A percentile compares a stretch with the other conserved stretches of the same genome.
phyloP scores from a whole-genome alignment of 2,888 invertebrate genomes.

The Liposcelis brunnea region DNA sequence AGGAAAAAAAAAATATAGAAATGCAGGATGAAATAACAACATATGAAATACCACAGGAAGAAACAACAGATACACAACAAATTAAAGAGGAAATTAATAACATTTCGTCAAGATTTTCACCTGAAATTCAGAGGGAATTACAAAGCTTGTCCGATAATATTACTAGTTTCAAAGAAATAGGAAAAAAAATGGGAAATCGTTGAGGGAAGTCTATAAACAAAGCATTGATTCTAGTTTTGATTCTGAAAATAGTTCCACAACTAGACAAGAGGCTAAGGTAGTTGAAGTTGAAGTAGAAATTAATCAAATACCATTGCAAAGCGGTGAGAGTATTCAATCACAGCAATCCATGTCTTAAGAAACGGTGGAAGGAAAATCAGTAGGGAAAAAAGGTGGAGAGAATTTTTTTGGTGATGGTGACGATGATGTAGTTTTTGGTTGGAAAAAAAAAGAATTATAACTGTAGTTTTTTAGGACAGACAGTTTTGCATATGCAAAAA shows the following conservation, averaged over 20 bases:
- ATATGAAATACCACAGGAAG: neutral
- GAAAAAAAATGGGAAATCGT: too few species aligned
- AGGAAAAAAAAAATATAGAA: neutral
- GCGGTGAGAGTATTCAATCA: neutral
- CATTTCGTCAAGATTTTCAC: too few species aligned
- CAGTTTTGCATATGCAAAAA: too few species aligned
- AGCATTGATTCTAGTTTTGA: neutral
- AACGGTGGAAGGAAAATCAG: neutral
- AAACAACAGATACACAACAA: neutral
- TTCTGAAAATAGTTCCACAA: neutral
- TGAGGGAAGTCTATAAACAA: neutral
- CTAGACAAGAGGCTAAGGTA: neutral
- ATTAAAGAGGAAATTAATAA: too few species aligned
- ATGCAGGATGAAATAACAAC: neutral
- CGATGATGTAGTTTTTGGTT: too few species aligned
- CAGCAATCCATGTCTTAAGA: neutral
- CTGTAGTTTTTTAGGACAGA: too few species aligned
- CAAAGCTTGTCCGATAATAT: too few species aligned
- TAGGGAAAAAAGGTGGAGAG: neutral
- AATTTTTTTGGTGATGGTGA: neutral
- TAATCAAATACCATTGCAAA: neutral
- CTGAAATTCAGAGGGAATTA: too few species aligned
- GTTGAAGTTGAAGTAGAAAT: slow-evolving; percentile 1
- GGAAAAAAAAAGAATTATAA: too few species aligned
- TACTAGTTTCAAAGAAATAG: too few species aligned